Base-by-base conservation (phyloP, 2,888 invertebrate genomes). In the Oscheius onirici region DNA sequence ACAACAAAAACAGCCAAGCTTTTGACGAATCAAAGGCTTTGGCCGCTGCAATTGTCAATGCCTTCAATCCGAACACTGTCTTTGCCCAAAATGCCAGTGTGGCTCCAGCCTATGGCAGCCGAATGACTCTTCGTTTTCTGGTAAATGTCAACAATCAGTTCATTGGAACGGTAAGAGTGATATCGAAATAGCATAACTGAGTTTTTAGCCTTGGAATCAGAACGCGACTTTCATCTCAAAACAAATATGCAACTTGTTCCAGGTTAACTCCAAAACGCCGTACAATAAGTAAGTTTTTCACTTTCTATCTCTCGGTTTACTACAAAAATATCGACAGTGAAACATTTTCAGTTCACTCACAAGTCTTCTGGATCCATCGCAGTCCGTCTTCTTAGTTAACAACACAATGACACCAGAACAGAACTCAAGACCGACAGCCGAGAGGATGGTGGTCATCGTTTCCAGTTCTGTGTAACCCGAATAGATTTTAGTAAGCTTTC, bases 121-220 rank as follows among this genome's bases (percentile, higher is more conserved):
- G 60, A 43, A 41, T 60, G 60, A 43, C 43, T 8, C 41, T 60
- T 3, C 41, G 60, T 22, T 43, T 41, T 20, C 24, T 60, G 15
- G 22, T 43, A 13, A 41, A 43, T 8, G 41, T 60, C 24, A 43
- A 41, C 41, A 13, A 17, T 3, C 13, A 43, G 20, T 40, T 22
- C 10, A 43, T 60, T 43, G 60, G 60, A 24, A 2, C 11, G 43
- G 17, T 28, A n/a, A 34, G n/a, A 17, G 51, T 17, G 8, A 46
- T 5, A 5, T 17, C n/a, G 46, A 43, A 43, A 43, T 43, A 13
- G 10, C 13, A 13, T 11, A 43, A 52, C 22, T 22, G 10, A 2
- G 2, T 52, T 24, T 55, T 6, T 40, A 55, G 26, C 60, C 60
- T 11, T 60, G 60, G 60, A 41, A 43, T 13, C 41, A 60, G 24